Evolutionary conservation across 2,888 invertebrate species (phyloP), one percentile per base, ranked within the genome.

Genomic region (Mimachlamys varia): DNA sequence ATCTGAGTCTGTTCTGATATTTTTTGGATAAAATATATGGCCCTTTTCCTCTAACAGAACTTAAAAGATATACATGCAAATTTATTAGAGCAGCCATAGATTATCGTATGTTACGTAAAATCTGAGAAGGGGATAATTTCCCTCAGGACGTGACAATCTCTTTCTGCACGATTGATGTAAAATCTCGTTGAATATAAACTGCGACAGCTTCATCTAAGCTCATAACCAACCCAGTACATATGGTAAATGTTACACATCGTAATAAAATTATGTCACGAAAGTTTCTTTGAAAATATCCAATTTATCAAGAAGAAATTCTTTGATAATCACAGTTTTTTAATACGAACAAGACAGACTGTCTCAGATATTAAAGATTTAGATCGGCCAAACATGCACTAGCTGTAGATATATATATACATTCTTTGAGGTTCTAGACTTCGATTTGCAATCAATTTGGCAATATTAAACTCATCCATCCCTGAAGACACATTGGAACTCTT

Each of bases 231-330:
- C 22, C 76, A 33, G 7, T 44, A 44, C 10, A 22, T 76, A 0
- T 76, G 76, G 76, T 76, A 76, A 76, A 76, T 76, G 33, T 76
- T 76, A 76, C 62, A 27, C 27, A 62, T n/a, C 44, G 33, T 76
- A 33, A 76, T 76, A 33, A 33, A 76, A 76, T 76, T 12, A 76
- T 76, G 33, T 76, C 76, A 76, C 76, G 76, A 33, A 76, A 76
- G 33, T 27, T 76, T 76, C 76, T 2, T 0, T 33, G 76, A 76
- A 76, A 33, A 76, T 4, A 76, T 76, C 33, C 27, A 76, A 76
- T 76, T 33, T 76, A 33, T 76, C 76, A 27, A 33, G 7, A 58
- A 22, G 22, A 58, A 58, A 76, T 27, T 76, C 33, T 76, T 12
- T 33, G 76, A 76, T 76, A 76, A 76, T 76, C 33, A 76, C 17